phyloP scores from a whole-genome alignment of 2,888 invertebrate species.

The Clostera curtula region DNA sequence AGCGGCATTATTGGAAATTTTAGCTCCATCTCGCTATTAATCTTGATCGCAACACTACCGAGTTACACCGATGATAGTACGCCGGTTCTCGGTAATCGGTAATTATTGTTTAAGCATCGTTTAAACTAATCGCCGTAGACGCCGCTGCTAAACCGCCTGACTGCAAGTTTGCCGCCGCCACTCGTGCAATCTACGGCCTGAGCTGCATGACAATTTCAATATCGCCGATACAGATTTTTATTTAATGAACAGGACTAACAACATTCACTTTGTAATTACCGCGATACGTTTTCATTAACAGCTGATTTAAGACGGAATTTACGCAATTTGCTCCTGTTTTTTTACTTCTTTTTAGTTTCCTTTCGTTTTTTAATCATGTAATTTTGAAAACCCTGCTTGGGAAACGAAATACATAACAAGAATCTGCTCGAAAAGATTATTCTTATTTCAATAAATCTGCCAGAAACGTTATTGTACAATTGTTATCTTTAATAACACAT shows the following conservation, averaged over 20 bases:
- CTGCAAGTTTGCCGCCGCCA: slow-evolving; percentile 39
- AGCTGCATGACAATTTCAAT: slow-evolving; percentile 50
- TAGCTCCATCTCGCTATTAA: slow-evolving; percentile 22
- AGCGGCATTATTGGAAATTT: slow-evolving; percentile 25
- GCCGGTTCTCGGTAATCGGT: slow-evolving; percentile 51
- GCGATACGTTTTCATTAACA: slow-evolving; percentile 47
- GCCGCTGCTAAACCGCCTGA: slow-evolving; percentile 30
- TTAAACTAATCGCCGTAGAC: slow-evolving; percentile 57
- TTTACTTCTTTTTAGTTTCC: slow-evolving; percentile 16
- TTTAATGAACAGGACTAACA: slow-evolving; percentile 52
- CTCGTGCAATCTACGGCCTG: slow-evolving; percentile 39
- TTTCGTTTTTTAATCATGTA: slow-evolving; percentile 5
- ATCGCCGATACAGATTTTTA: slow-evolving; percentile 50
- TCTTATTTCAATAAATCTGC: slow-evolving; percentile 20
- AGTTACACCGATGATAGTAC: slow-evolving; percentile 36
- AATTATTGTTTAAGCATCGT: slow-evolving; percentile 66
- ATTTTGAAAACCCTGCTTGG: slow-evolving; percentile 4
- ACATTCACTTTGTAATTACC: slow-evolving; percentile 57
- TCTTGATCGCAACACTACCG: slow-evolving; percentile 23
- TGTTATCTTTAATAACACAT: slow-evolving; percentile 41
- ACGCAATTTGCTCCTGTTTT: slow-evolving; percentile 27
- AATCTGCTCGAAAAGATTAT: slow-evolving; percentile 9
- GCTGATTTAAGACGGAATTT: slow-evolving; percentile 32
- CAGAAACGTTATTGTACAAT: slow-evolving; percentile 30
- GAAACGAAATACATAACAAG: slow-evolving; percentile 4